Evolutionary conservation across 23 tunicate genomes (phyloP).

Genomic region (Halocynthia aurantium): DNA sequence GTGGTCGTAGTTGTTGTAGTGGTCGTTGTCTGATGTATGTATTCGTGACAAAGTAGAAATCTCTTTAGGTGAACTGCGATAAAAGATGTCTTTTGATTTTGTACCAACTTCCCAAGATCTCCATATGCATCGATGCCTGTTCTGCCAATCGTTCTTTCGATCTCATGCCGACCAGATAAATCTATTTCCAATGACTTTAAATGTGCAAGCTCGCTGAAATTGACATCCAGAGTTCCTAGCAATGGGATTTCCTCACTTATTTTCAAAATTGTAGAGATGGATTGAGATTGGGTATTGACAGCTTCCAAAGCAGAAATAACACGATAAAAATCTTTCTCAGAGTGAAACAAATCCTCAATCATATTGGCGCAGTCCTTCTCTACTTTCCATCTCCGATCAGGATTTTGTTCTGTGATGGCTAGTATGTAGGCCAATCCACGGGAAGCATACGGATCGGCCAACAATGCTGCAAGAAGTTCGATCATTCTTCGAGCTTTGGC

Average conservation of each 20-base stretch:
- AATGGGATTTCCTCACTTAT: background rate
- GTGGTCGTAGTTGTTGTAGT: background rate
- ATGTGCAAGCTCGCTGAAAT: constrained; percentile 1
- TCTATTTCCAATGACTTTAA: background rate
- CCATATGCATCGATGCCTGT: constrained; percentile 8
- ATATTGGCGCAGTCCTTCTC: background rate
- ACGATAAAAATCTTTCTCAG: background rate
- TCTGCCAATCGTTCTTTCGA: background rate
- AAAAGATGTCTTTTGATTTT: background rate
- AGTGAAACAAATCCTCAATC: constrained; percentile 2
- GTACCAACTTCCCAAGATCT: background rate
- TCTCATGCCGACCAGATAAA: no score
- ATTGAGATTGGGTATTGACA: background rate
- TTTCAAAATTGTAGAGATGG: background rate
- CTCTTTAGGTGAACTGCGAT: background rate
- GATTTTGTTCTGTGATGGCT: background rate
- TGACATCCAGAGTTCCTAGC: background rate
- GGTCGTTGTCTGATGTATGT: background rate
- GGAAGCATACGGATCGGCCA: constrained; percentile 5
- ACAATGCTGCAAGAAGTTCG: constrained; percentile 3
- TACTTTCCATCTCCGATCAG: background rate
- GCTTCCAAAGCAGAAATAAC: background rate
- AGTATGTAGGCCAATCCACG: constrained; percentile 14
- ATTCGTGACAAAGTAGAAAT: background rate
- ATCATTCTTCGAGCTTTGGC: background rate